A percentile compares a stretch with the other conserved stretches of the same genome.
These are phyloP conservation scores for Palaemon carinicauda DNA, from an alignment of 1,140 invertebrate genomes.

Conservation along the genomic window DNA sequence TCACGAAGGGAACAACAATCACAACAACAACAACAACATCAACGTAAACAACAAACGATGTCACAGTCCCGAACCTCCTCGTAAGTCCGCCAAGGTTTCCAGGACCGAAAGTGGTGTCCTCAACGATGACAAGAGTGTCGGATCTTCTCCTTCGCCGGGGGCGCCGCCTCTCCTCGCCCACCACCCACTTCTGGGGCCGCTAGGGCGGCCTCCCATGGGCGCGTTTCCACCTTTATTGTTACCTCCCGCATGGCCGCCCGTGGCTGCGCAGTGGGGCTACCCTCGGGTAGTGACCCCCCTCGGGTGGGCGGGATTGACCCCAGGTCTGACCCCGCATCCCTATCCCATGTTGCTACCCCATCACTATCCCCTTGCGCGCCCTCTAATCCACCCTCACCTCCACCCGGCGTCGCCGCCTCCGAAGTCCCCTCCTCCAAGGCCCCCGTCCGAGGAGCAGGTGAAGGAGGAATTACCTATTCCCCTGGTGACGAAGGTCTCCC, in stretches of 20 bases:
- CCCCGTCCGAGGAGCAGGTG: conserved; percentile 62
- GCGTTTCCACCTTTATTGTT: conserved; percentile 43
- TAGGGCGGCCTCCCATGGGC: conserved; percentile 32
- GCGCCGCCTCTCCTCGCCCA: conserved; percentile 60
- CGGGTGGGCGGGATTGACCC: conserved; percentile 40
- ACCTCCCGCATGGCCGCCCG: conserved; percentile 52
- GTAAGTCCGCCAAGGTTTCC: conserved; percentile 15
- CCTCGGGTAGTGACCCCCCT: conserved; percentile 46
- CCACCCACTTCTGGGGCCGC: conserved; percentile 24
- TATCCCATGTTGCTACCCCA: conserved; percentile 43
- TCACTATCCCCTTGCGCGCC: conserved; percentile 43
- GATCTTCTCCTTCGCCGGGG: conserved; percentile 54
- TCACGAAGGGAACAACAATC: conserved; percentile 62
- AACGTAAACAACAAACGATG: conserved; percentile 60
- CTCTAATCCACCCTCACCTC: conserved; percentile 49
- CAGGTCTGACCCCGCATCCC: conserved; percentile 39
- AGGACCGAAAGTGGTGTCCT: conserved; percentile 42
- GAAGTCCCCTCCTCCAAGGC: conserved; percentile 35
- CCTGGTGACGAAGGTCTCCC: conserved; percentile 52
- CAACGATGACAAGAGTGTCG: conserved; percentile 57
- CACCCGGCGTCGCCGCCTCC: conserved; percentile 54
- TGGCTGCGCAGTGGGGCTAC: conserved; percentile 48
- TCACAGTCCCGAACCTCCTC: conserved; percentile 61
- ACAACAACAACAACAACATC: conserved; percentile 34
- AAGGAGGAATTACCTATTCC: conserved; percentile 60